Conservation (phyloP, 2,888 invertebrate species). For the Phytoseiulus persimilis region DNA sequence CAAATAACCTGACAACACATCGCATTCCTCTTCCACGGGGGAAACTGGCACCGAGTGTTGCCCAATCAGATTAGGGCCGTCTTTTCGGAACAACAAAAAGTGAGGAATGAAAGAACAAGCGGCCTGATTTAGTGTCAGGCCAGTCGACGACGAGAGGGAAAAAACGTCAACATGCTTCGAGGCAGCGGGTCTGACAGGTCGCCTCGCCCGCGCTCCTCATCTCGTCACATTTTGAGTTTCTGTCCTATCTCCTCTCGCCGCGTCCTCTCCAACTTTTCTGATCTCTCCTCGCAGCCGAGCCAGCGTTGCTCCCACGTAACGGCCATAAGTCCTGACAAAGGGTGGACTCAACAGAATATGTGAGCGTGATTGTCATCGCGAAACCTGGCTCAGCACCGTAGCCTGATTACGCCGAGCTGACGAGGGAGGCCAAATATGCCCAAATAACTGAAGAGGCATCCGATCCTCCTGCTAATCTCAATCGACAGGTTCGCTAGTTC, state of each 20-base stretch:
- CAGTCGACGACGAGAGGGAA: neutral
- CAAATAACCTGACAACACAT: neutral
- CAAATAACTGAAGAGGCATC: no score
- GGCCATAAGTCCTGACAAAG: no score
- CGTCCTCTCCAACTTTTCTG: neutral
- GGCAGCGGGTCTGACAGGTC: neutral
- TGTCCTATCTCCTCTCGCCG: neutral
- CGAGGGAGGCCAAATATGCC: no score
- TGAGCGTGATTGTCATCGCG: no score
- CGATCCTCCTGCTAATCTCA: no score
- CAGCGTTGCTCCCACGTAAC: no score
- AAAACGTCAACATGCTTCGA: neutral
- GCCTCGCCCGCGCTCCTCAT: neutral
- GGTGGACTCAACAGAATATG: no score
- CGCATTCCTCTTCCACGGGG: neutral
- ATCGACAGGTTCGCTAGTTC: no score
- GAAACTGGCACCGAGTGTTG: neutral
- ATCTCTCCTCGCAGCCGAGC: no score
- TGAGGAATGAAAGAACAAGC: neutral
- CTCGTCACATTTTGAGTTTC: neutral
- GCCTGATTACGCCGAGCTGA: no score
- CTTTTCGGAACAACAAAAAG: neutral
- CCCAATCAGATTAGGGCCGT: neutral
- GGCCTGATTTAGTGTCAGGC: neutral
- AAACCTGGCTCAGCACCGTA: no score